Evolutionary conservation across 2,888 invertebrate genomes (phyloP), one percentile per base, ranked within the genome.

Genomic region (Limnephilus auricula): DNA sequence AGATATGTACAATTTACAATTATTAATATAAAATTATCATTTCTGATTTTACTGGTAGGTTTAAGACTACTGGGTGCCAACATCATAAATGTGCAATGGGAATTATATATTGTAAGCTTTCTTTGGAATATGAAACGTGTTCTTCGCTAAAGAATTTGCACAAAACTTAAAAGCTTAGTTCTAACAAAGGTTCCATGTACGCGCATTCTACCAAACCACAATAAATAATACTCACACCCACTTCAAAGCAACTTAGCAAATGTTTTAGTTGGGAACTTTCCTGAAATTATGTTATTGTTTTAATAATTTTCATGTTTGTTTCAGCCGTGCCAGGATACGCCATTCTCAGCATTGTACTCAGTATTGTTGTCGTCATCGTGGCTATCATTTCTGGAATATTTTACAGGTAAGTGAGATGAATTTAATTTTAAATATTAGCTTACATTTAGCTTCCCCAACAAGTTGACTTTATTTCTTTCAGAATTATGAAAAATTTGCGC

Each of bases 321-420:
- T 40, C 96, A 98, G 98, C 98, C 40, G 96, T 98, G 89, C 98
- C 98, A 0, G 98, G 98, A 79, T 98, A 98, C 95, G 98, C 98
- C 12, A 98, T 98, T 93, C 96, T 98, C 80, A 98, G 98, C 93
- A 97, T 98, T 90, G 97, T 98, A 0, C 96, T 99, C 37, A 98
- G 98, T 92, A 97, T 97, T 0, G 97, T 98, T 79, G 97, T 99
- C 1, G 96, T 97, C 84, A 96, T 97, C 5, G 96, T 97, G 45
- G 96, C 95, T 0, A 94, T 95, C 12, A 94, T 96, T n/a, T 97
- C 98, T 79, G 96, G 97, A 93, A 97, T 98, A 94, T 97, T 98
- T 93, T 98, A 98, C 96, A 97, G 98, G 98, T 98, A 95, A 95
- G 96, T 92, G 25, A 10, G 18, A 25, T n/a, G 25, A 9, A 25